These are phyloP conservation scores for Diachasmimorpha longicaudata DNA, from an alignment of 1,140 invertebrate genomes.

Conservation along the genomic window DNA sequence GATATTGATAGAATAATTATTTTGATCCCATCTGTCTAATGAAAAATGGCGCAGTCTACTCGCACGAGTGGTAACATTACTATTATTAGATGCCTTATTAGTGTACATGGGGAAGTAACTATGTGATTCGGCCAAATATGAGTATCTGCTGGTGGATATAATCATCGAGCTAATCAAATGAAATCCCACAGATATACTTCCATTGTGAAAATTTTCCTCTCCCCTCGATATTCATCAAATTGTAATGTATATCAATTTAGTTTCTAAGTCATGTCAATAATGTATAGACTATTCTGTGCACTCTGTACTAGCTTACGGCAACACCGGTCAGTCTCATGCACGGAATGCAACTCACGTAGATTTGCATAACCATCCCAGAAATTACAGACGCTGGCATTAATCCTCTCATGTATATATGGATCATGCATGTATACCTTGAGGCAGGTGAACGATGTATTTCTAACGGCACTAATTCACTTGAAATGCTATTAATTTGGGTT, in stretches of 20 bases:
- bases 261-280: not conserved
- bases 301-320: not conserved
- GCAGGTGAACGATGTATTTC: conserved; percentile 22
- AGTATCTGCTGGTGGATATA: too few relatives aligned
- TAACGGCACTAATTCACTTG: conserved; percentile 36
- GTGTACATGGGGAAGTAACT: not conserved
- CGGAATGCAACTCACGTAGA: conserved; percentile 37
- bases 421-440: not conserved
- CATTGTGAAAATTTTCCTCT: too few relatives aligned
- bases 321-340: conserved; percentile 33
- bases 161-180: too few relatives aligned
- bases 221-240: too few relatives aligned
- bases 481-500: conserved; percentile 38
- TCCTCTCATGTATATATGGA: not conserved
- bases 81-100: too few relatives aligned
- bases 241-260: too few relatives aligned
- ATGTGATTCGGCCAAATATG: too few relatives aligned
- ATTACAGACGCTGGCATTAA: conserved; percentile 44
- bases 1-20: too few relatives aligned
- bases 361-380: conserved; percentile 52
- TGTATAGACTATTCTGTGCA: not conserved
- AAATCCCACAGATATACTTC: too few relatives aligned
- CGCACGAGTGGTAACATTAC: too few relatives aligned
- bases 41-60: too few relatives aligned
- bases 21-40: too few relatives aligned